These are phyloP conservation scores for Choloepus hoffmanni DNA, from an alignment of 2,113 vertebrate species.

Conservation along the genomic window DNA sequence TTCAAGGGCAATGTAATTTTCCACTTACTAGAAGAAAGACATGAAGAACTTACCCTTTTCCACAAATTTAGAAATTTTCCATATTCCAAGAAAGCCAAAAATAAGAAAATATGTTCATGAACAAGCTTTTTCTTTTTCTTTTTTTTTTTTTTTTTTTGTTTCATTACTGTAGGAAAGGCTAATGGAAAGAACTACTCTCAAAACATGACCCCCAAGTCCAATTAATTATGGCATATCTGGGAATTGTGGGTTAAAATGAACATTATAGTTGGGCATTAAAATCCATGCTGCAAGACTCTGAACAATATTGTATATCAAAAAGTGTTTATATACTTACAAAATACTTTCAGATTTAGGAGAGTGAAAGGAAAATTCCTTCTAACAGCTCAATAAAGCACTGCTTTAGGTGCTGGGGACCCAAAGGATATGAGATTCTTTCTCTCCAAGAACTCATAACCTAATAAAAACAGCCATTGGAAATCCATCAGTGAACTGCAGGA, in stretches of 20 bases:
- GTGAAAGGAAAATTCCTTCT: neutral
- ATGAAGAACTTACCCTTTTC: constrained; percentile 73
- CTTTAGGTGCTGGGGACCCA: neutral
- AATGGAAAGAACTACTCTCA: constrained; percentile 22
- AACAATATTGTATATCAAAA: neutral
- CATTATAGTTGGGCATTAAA: neutral
- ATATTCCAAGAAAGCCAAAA: constrained; percentile 59
- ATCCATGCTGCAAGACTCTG: neutral
- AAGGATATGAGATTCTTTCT: neutral
- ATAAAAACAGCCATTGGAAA: neutral
- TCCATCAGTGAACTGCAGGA: neutral
- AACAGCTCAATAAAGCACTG: neutral
- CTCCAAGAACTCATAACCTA: neutral
- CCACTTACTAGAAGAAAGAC: constrained; percentile 56
- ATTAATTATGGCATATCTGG: neutral
- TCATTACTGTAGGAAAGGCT: neutral
- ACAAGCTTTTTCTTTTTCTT: neutral
- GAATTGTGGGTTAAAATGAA: neutral
- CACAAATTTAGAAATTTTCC: constrained; percentile 70
- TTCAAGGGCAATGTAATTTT: constrained; percentile 78
- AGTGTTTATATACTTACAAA: neutral
- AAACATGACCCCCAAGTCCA: constrained; percentile 7
- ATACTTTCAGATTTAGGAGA: neutral
- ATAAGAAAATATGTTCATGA: neutral
- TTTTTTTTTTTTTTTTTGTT: constrained; percentile 6